These are phyloP conservation scores for Phenganax subtilis DNA, from an alignment of 92 coral and sea anemone species.

Conservation along the genomic window DNA sequence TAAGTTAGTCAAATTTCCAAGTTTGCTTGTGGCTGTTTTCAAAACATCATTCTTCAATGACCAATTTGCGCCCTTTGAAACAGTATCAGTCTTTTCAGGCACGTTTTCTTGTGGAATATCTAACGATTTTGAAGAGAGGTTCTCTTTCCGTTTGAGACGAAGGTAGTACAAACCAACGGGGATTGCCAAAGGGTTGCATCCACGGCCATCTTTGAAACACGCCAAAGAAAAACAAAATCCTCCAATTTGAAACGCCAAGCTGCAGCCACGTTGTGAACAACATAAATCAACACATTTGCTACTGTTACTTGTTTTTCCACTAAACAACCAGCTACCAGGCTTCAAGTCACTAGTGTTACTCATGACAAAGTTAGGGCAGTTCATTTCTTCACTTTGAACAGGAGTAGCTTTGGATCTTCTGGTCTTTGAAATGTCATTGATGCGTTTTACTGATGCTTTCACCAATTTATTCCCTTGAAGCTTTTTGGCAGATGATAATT, in stretches of 20 bases:
- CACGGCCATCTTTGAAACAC: slow-evolving; percentile 54
- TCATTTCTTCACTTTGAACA: slow-evolving; percentile 20
- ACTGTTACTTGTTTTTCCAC: slow-evolving; percentile 64
- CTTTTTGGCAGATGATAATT: background rate
- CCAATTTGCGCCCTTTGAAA: background rate
- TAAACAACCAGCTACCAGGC: slow-evolving; percentile 43
- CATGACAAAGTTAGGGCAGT: slow-evolving; percentile 2
- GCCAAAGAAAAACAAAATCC: slow-evolving; percentile 71
- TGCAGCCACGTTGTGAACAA: slow-evolving; percentile 66
- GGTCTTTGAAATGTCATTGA: background rate
- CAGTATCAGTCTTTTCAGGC: background rate
- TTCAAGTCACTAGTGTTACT: background rate
- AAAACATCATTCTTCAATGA: background rate
- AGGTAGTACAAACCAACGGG: slow-evolving; percentile 41
- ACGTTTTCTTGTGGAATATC: background rate
- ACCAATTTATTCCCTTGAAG: background rate
- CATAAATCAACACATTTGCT: slow-evolving; percentile 61
- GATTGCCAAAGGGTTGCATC: slow-evolving; percentile 41
- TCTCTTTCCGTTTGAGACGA: slow-evolving; percentile 14
- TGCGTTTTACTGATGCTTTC: background rate
- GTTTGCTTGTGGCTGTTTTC: background rate
- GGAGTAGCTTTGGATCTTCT: background rate
- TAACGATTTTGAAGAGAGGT: background rate
- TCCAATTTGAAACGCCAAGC: slow-evolving; percentile 74
- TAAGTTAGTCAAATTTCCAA: background rate